phyloP scores from a whole-genome alignment of 2,797 vertebrate genomes.

The Harpagifer antarcticus region DNA sequence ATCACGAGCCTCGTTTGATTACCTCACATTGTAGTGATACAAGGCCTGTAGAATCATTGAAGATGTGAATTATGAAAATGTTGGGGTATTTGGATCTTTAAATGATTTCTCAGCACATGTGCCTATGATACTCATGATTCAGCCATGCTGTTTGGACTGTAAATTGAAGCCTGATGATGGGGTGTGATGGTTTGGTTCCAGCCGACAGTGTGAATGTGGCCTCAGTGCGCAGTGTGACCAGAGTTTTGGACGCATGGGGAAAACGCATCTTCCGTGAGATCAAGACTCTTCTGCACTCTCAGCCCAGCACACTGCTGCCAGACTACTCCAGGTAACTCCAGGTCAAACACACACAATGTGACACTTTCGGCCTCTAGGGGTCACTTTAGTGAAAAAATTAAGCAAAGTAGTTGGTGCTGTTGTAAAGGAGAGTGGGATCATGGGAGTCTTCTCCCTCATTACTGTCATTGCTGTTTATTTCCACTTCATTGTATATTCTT shows the following conservation, averaged over 20 bases:
- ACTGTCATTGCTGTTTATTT: too few relatives aligned
- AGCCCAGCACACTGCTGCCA: slow-evolving; percentile 84
- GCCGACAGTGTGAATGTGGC: slow-evolving; percentile 86
- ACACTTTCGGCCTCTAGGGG: too few relatives aligned
- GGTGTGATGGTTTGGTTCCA: slow-evolving; percentile 58
- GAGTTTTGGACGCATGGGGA: slow-evolving; percentile 86
- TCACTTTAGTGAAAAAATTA: too few relatives aligned
- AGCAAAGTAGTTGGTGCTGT: too few relatives aligned
- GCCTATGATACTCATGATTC: slow-evolving; percentile 9
- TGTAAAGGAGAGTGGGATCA: too few relatives aligned
- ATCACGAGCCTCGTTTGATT: slow-evolving; percentile 56
- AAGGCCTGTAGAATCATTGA: slow-evolving; percentile 43
- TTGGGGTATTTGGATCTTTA: not conserved
- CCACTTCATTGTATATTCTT: too few relatives aligned
- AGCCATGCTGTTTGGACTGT: slow-evolving; percentile 7
- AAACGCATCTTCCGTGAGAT: slow-evolving; percentile 87
- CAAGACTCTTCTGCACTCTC: slow-evolving; percentile 84
- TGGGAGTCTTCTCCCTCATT: too few relatives aligned
- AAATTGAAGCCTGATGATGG: slow-evolving; percentile 31
- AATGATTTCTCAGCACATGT: slow-evolving; percentile 12
- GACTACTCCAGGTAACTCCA: slow-evolving; percentile 85
- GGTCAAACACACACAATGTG: too few relatives aligned
- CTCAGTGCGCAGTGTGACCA: slow-evolving; percentile 85
- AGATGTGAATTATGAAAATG: not conserved
- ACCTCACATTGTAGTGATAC: slow-evolving; percentile 21